phyloP scores from a whole-genome alignment of 1,140 invertebrate species.

The Pteromalus puparum region DNA sequence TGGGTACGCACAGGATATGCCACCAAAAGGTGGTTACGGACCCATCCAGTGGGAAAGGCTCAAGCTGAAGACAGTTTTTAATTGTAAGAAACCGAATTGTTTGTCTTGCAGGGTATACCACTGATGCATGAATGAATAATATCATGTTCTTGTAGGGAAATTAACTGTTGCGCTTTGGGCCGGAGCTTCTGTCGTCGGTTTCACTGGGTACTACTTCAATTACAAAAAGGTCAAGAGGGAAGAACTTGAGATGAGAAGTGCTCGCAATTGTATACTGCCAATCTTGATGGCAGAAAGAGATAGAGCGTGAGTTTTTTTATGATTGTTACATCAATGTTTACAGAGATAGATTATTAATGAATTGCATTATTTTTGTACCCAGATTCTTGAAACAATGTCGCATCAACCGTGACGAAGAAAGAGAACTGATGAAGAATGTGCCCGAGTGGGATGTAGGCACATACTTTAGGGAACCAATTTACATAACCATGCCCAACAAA shows the following conservation, averaged over 20 bases:
- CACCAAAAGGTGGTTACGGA: slow-evolving; percentile 88
- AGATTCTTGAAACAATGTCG: slow-evolving; percentile 86
- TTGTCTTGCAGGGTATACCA: neutral
- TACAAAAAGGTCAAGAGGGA: slow-evolving; percentile 74
- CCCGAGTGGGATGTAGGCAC: slow-evolving; percentile 93
- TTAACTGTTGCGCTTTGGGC: slow-evolving; percentile 41
- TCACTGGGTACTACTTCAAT: slow-evolving; percentile 69
- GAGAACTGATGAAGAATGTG: slow-evolving; percentile 90
- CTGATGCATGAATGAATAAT: neutral
- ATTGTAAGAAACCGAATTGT: slow-evolving; percentile 44
- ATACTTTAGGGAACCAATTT: slow-evolving; percentile 88
- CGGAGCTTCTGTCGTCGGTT: slow-evolving; percentile 77
- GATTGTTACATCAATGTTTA: neutral
- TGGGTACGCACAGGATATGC: slow-evolving; percentile 84
- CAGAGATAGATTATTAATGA: slow-evolving; percentile 19
- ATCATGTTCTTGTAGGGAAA: slow-evolving; percentile 41
- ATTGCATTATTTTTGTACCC: slow-evolving; percentile 44
- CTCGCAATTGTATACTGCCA: slow-evolving; percentile 84
- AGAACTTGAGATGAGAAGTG: slow-evolving; percentile 84
- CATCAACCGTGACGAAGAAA: slow-evolving; percentile 89
- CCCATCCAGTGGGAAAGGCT: slow-evolving; percentile 84
- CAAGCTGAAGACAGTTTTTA: slow-evolving; percentile 82
- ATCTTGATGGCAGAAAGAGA: slow-evolving; percentile 88
- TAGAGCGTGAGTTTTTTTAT: slow-evolving; percentile 78
- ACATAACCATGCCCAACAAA: slow-evolving; percentile 74